These are phyloP conservation scores for Nomada ferruginata DNA, from an alignment of 2,888 invertebrate species.

Conservation along the genomic window DNA sequence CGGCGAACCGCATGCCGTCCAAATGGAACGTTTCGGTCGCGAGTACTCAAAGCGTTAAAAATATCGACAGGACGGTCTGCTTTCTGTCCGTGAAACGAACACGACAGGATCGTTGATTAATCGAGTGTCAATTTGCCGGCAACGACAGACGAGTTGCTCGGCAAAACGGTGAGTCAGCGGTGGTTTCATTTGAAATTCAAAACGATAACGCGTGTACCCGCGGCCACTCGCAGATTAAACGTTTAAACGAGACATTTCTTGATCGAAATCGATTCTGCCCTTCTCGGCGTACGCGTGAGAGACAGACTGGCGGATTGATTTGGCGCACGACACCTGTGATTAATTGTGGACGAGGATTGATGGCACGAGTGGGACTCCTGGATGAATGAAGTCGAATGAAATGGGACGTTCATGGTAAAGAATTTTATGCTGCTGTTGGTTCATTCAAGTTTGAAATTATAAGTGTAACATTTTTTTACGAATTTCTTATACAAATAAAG, in stretches of 20 bases:
- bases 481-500: no score
- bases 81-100: conserved; percentile 26
- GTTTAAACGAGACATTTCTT: conserved; percentile 3
- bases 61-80: conserved; percentile 40
- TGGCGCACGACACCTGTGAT: neutral
- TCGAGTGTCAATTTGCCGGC: conserved; percentile 58
- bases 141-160: conserved; percentile 49
- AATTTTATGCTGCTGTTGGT: no score
- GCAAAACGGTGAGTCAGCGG: conserved; percentile 33
- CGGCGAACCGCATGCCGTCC: no score
- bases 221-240: conserved; percentile 16
- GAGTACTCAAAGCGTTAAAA: conserved; percentile 14
- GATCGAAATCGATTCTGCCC: conserved; percentile 8
- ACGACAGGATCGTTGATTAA: conserved; percentile 54
- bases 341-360: neutral
- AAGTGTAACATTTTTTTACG: no score
- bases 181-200: conserved; percentile 51
- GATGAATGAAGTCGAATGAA: neutral
- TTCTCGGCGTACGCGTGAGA: neutral
- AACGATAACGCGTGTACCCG: conserved; percentile 14
- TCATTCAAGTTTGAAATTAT: no score
- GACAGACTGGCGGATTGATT: conserved; percentile 3
- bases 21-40: no score
- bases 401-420: neutral
- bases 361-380: neutral